Evolutionary conservation across 30 jellyfish, hydroid and myxozoan species (phyloP).

Genomic region (Hydractinia echinata): DNA sequence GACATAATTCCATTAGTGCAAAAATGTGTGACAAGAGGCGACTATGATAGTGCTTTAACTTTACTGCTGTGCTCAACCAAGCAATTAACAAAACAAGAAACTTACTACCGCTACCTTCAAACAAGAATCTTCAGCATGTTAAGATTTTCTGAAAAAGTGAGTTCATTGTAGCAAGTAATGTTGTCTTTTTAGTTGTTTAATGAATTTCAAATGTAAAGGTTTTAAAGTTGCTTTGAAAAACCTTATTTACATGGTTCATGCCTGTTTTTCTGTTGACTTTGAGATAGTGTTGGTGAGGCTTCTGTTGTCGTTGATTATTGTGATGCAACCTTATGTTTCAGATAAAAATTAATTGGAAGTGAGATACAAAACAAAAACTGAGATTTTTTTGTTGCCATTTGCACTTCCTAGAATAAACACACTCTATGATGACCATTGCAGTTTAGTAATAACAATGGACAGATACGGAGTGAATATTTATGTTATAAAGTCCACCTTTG

Average conservation of each 20-base stretch:
- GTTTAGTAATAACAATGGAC: constrained; percentile 18
- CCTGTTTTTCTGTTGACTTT: too few species aligned
- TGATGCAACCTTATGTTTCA: too few species aligned
- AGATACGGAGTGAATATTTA: constrained; percentile 22
- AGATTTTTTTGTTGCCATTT: not conserved
- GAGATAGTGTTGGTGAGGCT: too few species aligned
- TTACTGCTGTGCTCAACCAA: not conserved
- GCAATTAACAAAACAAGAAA: not conserved
- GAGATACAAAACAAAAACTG: constrained; percentile 7
- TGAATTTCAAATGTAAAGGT: not conserved
- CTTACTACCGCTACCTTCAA: constrained; percentile 1
- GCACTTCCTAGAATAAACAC: constrained; percentile 6
- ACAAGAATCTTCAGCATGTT: not conserved
- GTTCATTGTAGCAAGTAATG: not conserved
- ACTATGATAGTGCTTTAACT: constrained; percentile 20
- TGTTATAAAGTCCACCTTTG: not conserved
- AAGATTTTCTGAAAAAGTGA: constrained; percentile 3
- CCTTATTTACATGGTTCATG: too few species aligned
- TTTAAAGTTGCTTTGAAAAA: too few species aligned
- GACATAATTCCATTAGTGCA: not conserved
- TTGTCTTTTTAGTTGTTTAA: not conserved
- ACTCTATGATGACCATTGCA: constrained; percentile 26
- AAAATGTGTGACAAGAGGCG: constrained; percentile 13
- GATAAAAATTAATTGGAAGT: not conserved
- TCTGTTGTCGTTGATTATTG: too few species aligned